These are phyloP conservation scores for Andrena flavipes DNA, from an alignment of 2,888 invertebrate species.

Conservation along the genomic window DNA sequence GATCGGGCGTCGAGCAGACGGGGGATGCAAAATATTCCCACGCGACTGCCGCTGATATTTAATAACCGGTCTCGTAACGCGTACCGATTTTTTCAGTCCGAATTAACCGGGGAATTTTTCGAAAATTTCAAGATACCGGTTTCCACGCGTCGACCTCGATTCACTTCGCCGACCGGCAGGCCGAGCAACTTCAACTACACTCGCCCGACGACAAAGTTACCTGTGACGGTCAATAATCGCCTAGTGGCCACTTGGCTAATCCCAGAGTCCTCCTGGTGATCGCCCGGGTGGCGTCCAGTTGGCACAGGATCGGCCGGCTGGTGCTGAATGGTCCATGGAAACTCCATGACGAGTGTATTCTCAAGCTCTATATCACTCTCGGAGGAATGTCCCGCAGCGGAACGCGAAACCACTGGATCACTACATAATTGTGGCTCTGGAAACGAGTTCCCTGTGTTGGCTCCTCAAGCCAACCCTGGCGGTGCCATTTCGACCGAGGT, in stretches of 20 bases:
- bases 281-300: slow-evolving; percentile 67
- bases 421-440: slow-evolving; percentile 46
- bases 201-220: slow-evolving; percentile 62
- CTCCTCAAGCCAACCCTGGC: not conserved
- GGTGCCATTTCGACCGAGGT: slow-evolving; percentile 1
- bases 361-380: slow-evolving; percentile 35
- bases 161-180: not conserved
- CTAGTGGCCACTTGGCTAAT: slow-evolving; percentile 73
- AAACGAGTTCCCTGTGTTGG: not conserved
- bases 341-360: slow-evolving; percentile 73
- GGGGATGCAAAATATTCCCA: not conserved
- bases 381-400: slow-evolving; percentile 21
- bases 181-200: not conserved
- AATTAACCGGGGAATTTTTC: not conserved
- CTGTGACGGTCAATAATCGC: slow-evolving; percentile 75
- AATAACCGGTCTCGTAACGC: slow-evolving; percentile 6
- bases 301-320: slow-evolving; percentile 70
- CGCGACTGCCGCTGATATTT: slow-evolving; percentile 1
- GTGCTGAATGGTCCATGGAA: slow-evolving; percentile 78
- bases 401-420: slow-evolving; percentile 40
- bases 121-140: slow-evolving; percentile 17
- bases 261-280: slow-evolving; percentile 69
- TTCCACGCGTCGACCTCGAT: not conserved
- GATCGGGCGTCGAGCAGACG: not conserved
- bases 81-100: slow-evolving; percentile 16